Evolutionary conservation across 2,797 vertebrate species (phyloP).

Genomic region (Liasis olivaceus): DNA sequence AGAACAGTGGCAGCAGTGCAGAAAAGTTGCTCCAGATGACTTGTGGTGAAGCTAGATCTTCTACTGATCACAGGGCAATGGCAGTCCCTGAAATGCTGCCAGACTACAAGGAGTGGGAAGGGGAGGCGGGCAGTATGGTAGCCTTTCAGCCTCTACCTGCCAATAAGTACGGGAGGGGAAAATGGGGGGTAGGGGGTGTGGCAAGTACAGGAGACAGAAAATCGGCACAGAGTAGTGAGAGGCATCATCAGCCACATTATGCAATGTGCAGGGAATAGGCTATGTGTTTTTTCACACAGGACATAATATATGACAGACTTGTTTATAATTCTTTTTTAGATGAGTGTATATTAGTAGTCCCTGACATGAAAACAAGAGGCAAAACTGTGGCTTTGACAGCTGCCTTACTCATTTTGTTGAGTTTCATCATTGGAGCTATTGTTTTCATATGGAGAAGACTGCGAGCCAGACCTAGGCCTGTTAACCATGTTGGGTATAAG

Average conservation of each 20-base stretch:
- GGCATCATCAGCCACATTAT: not conserved
- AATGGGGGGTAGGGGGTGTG: not conserved
- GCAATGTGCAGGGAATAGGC: not conserved
- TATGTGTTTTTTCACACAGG: not conserved
- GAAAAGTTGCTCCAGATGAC: not conserved
- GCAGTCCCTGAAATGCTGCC: not conserved
- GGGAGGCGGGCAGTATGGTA: not conserved
- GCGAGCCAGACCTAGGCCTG: conserved; percentile 58
- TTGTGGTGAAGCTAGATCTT: not conserved
- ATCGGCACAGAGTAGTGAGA: not conserved
- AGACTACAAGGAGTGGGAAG: not conserved
- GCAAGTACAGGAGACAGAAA: not conserved
- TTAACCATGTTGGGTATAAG: conserved; percentile 75
- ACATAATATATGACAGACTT: not conserved
- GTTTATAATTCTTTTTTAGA: conserved; percentile 68
- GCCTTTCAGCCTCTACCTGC: too few relatives aligned
- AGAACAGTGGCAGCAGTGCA: not conserved
- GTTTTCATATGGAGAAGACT: conserved; percentile 78
- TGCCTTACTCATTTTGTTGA: conserved; percentile 74
- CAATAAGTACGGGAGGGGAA: not conserved
- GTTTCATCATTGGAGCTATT: conserved; percentile 73
- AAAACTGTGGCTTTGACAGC: conserved; percentile 65
- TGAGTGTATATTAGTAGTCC: conserved; percentile 79
- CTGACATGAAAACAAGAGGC: conserved; percentile 26
- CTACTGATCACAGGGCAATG: not conserved